phyloP scores from a whole-genome alignment of 2,797 vertebrate species.

The Aythya fuligula region DNA sequence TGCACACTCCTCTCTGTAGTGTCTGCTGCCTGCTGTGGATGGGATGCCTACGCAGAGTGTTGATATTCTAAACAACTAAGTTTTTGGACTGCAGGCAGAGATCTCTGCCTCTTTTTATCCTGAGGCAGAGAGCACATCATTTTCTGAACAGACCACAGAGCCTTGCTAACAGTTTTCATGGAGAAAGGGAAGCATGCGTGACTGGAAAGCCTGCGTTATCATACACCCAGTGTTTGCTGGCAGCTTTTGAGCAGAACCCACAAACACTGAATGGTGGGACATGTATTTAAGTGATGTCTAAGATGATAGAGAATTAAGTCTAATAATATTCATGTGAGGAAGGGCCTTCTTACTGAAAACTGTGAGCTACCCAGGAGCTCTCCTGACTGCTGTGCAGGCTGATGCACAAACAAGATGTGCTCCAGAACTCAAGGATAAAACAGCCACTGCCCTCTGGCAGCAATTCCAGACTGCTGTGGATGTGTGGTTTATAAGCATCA shows the following conservation, averaged over 20 bases:
- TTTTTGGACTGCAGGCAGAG: not conserved
- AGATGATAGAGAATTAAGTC: not conserved
- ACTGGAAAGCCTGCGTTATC: not conserved
- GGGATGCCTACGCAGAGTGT: not conserved
- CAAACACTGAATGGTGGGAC: not conserved
- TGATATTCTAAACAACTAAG: not conserved
- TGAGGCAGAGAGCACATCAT: not conserved
- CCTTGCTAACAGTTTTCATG: conserved; percentile 8
- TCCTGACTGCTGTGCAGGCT: not conserved
- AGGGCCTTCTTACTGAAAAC: not conserved
- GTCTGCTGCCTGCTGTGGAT: not conserved
- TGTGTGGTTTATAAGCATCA: not conserved
- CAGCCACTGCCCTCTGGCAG: not conserved
- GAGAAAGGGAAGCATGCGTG: not conserved
- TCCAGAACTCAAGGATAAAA: not conserved
- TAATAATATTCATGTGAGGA: not conserved
- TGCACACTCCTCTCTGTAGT: not conserved
- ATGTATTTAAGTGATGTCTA: not conserved
- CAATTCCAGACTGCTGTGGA: not conserved
- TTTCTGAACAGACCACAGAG: conserved; percentile 10
- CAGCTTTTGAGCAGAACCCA: not conserved
- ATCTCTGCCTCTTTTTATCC: not conserved
- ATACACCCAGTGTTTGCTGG: not conserved
- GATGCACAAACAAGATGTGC: not conserved
- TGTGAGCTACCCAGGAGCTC: not conserved